Evolutionary conservation across 2,113 vertebrate genomes (phyloP), one percentile per base, ranked within the genome.

Genomic region (Laterallus jamaicensis): DNA sequence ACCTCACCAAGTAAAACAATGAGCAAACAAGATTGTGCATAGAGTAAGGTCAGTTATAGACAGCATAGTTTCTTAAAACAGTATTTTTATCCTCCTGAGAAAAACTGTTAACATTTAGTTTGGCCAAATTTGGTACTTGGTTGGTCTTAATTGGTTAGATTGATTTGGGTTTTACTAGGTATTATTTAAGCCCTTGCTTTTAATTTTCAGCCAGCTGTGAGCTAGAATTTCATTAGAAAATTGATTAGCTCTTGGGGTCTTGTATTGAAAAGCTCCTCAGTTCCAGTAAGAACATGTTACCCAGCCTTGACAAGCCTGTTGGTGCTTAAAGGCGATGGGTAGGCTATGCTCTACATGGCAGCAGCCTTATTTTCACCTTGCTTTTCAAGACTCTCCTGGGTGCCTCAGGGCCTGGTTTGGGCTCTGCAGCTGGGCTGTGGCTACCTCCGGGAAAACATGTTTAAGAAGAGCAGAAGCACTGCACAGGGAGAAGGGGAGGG

Each of bases 341-440:
- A 81, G 86, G 55, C 59, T 39, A 2, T 0, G 2, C 37, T 67
- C 1, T 28, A 29, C 26, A 24, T 24, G 67, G 4, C 16, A 12
- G 17, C 2, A 6, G 21, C 15, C 16, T 42, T 47, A 5, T 14
- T 71, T 39, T 76, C 26, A 25, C 35, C 55, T 64, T 1, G 0
- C 16, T 54, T 42, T 71, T 39, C 20, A 15, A 11, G 16, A 3
- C 13, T 11, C 2, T 7, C 5, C 0, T 0, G 1, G 29, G 58
- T 68, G 50, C 24, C 16, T 6, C 4, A 3, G 24, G 59, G 42
- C 40, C 35, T 13, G 3, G 15, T n/a, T 20, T 63, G n/a, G 44
- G 31, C 21, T 15, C 63, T 2, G 0, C 26, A 1, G 39, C 9
- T 2, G 0, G 3, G 42, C 10, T 2, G 8, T 32, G 2, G 26